Evolutionary conservation across 1,140 invertebrate species (phyloP).

Genomic region (Aphis craccivora): DNA sequence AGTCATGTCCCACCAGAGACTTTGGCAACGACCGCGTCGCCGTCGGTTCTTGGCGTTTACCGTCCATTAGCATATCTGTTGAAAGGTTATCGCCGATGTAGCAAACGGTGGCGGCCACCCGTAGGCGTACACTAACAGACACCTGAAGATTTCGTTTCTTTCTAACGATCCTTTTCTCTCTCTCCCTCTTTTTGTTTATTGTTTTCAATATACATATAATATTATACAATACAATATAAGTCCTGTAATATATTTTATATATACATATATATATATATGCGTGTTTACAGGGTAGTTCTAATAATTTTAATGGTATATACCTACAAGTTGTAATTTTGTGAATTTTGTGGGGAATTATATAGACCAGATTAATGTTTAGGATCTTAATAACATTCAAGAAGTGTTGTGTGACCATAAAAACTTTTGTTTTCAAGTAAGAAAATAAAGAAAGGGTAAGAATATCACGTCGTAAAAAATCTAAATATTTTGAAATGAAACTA

Average conservation of each 20-base stretch:
- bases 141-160: slow-evolving; percentile 29
- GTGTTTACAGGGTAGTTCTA: background rate
- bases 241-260: background rate
- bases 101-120: slow-evolving; percentile 23
- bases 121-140: slow-evolving; percentile 11
- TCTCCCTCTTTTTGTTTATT: background rate
- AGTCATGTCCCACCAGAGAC: background rate
- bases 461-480: background rate
- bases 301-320: background rate
- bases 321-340: no score
- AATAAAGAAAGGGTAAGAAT: background rate
- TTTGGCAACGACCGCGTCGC: slow-evolving; percentile 27
- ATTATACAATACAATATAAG: background rate
- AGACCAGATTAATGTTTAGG: no score
- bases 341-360: no score
- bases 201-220: background rate
- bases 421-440: background rate
- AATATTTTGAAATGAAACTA: background rate
- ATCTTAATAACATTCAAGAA: background rate
- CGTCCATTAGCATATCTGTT: slow-evolving; percentile 51
- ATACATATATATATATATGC: no score
- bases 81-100: slow-evolving; percentile 50
- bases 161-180: background rate
- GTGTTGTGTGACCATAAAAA: background rate
- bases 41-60: slow-evolving; percentile 45